Conservation (phyloP, 2,113 vertebrate species). For the Amphiprion ocellaris region DNA sequence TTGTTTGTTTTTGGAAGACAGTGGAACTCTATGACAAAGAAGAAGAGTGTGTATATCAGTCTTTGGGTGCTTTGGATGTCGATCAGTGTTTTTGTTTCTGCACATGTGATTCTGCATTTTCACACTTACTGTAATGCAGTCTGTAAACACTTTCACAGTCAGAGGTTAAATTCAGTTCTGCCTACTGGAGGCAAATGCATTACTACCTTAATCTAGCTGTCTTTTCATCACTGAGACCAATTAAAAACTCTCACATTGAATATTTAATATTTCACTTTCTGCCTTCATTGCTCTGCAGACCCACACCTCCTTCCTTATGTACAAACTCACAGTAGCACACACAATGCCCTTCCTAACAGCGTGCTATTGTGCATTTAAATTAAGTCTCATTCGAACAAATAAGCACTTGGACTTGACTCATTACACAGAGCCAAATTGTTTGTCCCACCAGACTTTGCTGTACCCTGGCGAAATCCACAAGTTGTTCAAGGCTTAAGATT, state of each 20-base stretch:
- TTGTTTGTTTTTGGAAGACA: not conserved
- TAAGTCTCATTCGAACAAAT: constrained; percentile 64
- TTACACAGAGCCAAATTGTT: constrained; percentile 53
- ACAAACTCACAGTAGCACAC: not conserved
- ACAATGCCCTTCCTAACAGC: constrained; percentile 20
- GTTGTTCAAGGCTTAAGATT: constrained; percentile 47
- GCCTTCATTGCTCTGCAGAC: constrained; percentile 1
- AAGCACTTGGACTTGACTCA: constrained; percentile 61
- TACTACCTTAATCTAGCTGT: constrained; percentile 22
- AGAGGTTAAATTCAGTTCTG: not conserved
- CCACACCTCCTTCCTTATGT: not conserved
- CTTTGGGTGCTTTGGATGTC: too few relatives aligned
- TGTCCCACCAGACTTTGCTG: constrained; percentile 39
- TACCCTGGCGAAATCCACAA: constrained; percentile 27
- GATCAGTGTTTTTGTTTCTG: too few relatives aligned
- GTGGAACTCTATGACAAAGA: not conserved
- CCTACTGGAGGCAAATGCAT: constrained; percentile 27
- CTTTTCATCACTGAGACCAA: constrained; percentile 34
- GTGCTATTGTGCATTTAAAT: constrained; percentile 56
- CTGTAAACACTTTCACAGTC: constrained; percentile 1
- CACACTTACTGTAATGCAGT: not conserved
- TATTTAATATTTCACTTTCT: constrained; percentile 26
- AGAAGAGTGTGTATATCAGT: not conserved
- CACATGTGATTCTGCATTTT: too few relatives aligned
- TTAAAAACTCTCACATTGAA: constrained; percentile 29